Base-by-base conservation (phyloP, 1,140 invertebrate genomes). In the Oreohelix idahoensis region DNA sequence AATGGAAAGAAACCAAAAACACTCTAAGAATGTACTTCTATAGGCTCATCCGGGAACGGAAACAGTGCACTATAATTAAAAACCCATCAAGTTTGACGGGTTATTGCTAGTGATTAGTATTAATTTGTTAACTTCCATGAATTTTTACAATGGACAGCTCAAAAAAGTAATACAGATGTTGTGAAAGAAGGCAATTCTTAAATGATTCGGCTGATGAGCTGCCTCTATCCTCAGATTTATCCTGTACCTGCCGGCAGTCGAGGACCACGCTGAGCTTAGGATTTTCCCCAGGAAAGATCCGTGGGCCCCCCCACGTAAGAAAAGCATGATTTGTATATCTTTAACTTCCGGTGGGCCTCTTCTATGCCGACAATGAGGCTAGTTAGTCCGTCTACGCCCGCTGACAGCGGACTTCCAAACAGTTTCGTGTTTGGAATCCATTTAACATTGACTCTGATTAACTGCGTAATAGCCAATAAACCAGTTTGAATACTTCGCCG, bases 291-390 rank as follows among this genome's bases (percentile, higher is more conserved):
- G 29, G 23, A 10, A n/a, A 77, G n/a, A 51, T 36, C 32, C 45
- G 35, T 29, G 53, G n/a, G 45, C 45, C 75, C 32, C n/a, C 42
- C 45, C 75, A 77, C 75, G 53, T 36, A 77, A 32, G 53, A 32
- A 77, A 49, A 77, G 45, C 45, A 49, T 38, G 42, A 11, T 29
- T 10, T 53, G 53, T 53, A 51, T 53, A 77, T 45, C 0, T 8
- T 66, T 32, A 35, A 66, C 29, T 11, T n/a, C 29, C 63, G 29
- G 63, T 32, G 29, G 63, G 29, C n/a, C 29, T 8, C 29, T 32
- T 11, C n/a, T 11, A 32, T 32, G 1, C 63, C 29, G 63, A 2
- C 63, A 66, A 66, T 66, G 63, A 66, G 8, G 63, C 63, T 66
- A 66, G 63, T 66, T 66, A 66, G 5, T 32, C n/a, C n/a, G n/a